These are phyloP conservation scores for Cremastinae sp. DNA, from an alignment of 2,888 invertebrate genomes.

Conservation along the genomic window DNA sequence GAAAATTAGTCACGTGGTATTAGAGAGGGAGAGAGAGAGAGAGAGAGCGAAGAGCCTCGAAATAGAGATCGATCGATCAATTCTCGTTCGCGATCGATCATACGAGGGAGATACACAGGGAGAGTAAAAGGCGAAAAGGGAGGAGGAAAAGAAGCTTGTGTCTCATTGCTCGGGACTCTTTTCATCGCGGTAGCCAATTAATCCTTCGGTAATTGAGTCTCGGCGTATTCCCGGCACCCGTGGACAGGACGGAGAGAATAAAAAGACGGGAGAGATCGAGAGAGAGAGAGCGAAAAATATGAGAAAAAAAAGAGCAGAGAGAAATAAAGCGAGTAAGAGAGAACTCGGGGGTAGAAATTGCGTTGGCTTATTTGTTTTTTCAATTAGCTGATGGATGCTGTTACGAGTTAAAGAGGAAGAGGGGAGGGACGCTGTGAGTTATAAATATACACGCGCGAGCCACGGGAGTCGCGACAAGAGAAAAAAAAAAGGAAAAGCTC, in stretches of 20 bases:
- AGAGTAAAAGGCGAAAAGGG: conserved; percentile 11
- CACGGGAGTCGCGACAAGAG: no score
- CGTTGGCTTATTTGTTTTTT: conserved; percentile 56
- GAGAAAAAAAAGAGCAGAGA: no score
- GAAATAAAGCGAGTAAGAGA: conserved; percentile 1
- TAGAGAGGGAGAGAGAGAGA: neutral
- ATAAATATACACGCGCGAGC: neutral
- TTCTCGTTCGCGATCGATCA: conserved; percentile 59
- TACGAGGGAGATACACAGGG: no score
- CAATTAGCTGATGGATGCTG: conserved; percentile 51
- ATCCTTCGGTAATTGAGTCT: conserved; percentile 64
- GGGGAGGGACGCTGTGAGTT: neutral
- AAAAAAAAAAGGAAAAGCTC: neutral
- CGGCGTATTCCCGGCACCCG: conserved; percentile 42
- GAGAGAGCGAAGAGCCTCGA: conserved; percentile 5
- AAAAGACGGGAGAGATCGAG: conserved; percentile 9
- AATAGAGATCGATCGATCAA: conserved; percentile 59
- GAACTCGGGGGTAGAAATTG: conserved; percentile 46
- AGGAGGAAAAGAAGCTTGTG: neutral
- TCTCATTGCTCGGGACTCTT: conserved; percentile 49
- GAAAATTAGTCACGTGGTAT: conserved; percentile 6
- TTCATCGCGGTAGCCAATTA: conserved; percentile 66
- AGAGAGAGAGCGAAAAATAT: neutral
- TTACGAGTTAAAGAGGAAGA: conserved; percentile 21
- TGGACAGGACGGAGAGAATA: neutral